These are phyloP conservation scores for Enteromius paludinosus DNA, from an alignment of 2,797 vertebrate species.

Conservation along the genomic window DNA sequence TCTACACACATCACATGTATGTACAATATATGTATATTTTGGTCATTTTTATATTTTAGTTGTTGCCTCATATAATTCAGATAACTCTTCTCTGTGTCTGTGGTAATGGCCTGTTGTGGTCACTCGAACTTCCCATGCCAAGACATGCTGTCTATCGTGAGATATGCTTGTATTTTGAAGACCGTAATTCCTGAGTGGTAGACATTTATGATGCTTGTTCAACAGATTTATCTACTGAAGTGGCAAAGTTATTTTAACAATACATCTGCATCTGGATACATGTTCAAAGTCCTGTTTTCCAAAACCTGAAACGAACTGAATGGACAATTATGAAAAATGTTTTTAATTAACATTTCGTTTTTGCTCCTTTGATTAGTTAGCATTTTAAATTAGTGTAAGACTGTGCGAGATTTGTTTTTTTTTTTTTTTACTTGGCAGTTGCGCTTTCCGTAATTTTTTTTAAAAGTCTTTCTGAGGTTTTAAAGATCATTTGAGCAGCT, in stretches of 20 bases:
- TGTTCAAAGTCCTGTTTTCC: neutral
- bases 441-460: neutral
- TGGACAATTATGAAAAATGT: too few species aligned
- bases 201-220: constrained; percentile 16
- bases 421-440: neutral
- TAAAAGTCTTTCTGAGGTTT: neutral
- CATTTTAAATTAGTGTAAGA: too few species aligned
- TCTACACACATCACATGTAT: constrained; percentile 48
- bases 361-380: too few species aligned
- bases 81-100: constrained; percentile 42
- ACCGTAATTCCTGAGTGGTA: constrained; percentile 12
- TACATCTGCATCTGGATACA: neutral
- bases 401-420: neutral
- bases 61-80: constrained; percentile 41
- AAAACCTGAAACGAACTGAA: too few species aligned
- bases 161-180: constrained; percentile 66
- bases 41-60: constrained; percentile 57
- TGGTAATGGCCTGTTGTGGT: constrained; percentile 27
- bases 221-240: constrained; percentile 14
- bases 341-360: too few species aligned
- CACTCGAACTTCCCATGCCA: constrained; percentile 28
- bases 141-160: constrained; percentile 43
- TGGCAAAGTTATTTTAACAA: constrained; percentile 3
- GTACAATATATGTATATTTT: constrained; percentile 62
- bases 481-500: neutral